Evolutionary conservation across 1,140 invertebrate genomes (phyloP).

Genomic region (Drosophila ficusphila): DNA sequence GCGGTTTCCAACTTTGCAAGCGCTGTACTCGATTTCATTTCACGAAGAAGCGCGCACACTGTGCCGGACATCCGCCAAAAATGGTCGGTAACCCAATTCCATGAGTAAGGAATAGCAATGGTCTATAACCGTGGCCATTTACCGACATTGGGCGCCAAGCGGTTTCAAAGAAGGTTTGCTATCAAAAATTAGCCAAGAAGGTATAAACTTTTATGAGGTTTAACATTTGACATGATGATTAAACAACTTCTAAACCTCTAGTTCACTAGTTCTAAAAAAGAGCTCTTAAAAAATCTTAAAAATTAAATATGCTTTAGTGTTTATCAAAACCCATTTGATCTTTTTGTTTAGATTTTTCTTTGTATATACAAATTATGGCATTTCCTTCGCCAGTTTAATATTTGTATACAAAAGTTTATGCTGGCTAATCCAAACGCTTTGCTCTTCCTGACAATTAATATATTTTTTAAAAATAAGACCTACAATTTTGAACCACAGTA

Average conservation of each 20-base stretch:
- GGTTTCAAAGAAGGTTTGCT: not conserved
- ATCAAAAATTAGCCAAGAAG: not conserved
- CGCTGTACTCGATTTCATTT: constrained; percentile 78
- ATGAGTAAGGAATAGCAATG: constrained; percentile 2
- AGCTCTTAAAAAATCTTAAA: not conserved
- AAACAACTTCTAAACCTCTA: not conserved
- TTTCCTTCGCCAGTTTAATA: not conserved
- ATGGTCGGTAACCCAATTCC: constrained; percentile 27
- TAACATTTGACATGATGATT: not conserved
- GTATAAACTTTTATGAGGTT: not conserved
- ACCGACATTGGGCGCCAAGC: not conserved
- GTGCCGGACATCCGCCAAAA: constrained; percentile 44
- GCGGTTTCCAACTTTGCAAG: constrained; percentile 61
- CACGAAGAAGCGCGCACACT: constrained; percentile 43
- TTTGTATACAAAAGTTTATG: constrained; percentile 10
- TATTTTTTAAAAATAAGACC: constrained; percentile 22
- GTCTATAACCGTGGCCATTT: not conserved
- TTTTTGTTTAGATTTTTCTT: not conserved
- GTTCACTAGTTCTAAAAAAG: not conserved
- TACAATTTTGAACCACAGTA: constrained; percentile 56
- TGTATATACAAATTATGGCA: not conserved
- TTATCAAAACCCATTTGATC: not conserved
- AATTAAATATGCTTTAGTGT: no score
- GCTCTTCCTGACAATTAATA: constrained; percentile 11
- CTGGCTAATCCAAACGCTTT: not conserved